Evolutionary conservation across 2,113 vertebrate genomes (phyloP).

Genomic region (Naja naja): DNA sequence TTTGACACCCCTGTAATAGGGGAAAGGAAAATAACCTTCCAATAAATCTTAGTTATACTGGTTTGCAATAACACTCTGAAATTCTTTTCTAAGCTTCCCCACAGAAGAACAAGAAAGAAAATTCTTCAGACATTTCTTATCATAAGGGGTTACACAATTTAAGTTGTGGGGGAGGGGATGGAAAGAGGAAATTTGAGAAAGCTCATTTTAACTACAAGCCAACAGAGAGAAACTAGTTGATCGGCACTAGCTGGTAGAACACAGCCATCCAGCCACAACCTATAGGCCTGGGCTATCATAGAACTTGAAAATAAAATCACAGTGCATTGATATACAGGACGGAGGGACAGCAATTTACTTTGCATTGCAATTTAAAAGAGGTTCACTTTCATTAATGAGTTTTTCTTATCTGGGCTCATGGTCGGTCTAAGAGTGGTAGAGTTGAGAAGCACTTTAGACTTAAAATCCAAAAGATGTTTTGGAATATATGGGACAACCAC

Average conservation of each 20-base stretch:
- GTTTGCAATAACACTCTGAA: neutral
- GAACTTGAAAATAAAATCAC: neutral
- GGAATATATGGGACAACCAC: neutral
- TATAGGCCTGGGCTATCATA: neutral
- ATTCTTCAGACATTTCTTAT: neutral
- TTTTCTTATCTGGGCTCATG: neutral
- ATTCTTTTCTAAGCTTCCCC: neutral
- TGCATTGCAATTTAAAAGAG: neutral
- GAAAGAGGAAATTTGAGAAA: neutral
- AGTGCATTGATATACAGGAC: too few species aligned
- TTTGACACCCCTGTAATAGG: neutral
- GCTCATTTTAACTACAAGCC: neutral
- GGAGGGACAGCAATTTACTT: neutral
- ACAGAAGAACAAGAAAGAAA: neutral
- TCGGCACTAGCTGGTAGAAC: neutral
- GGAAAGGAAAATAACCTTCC: neutral
- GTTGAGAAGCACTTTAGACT: neutral
- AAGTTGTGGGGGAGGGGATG: neutral
- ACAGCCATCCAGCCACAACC: too few species aligned
- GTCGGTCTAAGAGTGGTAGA: neutral
- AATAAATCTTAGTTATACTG: neutral
- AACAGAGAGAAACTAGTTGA: neutral
- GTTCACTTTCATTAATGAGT: neutral
- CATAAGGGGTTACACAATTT: neutral
- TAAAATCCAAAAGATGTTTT: neutral